phyloP scores from a whole-genome alignment of 1,140 invertebrate genomes.

The Diuraphis noxia region DNA sequence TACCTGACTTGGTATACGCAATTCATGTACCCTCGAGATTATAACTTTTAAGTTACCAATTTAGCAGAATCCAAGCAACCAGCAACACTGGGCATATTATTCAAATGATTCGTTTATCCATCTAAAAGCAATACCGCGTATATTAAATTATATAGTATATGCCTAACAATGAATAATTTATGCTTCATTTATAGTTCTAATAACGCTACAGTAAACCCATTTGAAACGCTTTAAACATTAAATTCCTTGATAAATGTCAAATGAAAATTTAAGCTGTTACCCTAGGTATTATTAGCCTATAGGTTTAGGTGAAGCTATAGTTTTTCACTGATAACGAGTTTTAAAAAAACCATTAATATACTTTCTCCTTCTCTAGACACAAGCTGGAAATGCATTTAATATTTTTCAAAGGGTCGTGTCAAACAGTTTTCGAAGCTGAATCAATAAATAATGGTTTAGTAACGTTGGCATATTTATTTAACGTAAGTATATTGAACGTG shows the following conservation, averaged over 20 bases:
- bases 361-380: not conserved
- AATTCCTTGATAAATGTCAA: not conserved
- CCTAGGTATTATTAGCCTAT: not conserved
- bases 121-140: no score
- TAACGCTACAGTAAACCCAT: not conserved
- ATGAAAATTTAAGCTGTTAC: not conserved
- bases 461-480: conserved; percentile 29
- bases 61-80: no score
- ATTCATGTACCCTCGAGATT: no score
- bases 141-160: no score
- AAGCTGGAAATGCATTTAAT: conserved; percentile 16
- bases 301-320: not conserved
- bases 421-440: not conserved
- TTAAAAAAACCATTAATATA: not conserved
- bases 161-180: no score
- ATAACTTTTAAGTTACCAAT: no score
- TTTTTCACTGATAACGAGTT: not conserved
- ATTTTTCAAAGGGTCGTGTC: conserved; percentile 28
- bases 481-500: not conserved
- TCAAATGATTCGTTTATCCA: no score
- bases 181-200: no score
- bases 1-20: no score
- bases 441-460: not conserved
- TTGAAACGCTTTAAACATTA: not conserved
- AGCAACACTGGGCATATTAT: no score